Evolutionary conservation across 2,113 vertebrate genomes (phyloP), one percentile per base, ranked within the genome.

Genomic region (Pyrgilauda ruficollis): DNA sequence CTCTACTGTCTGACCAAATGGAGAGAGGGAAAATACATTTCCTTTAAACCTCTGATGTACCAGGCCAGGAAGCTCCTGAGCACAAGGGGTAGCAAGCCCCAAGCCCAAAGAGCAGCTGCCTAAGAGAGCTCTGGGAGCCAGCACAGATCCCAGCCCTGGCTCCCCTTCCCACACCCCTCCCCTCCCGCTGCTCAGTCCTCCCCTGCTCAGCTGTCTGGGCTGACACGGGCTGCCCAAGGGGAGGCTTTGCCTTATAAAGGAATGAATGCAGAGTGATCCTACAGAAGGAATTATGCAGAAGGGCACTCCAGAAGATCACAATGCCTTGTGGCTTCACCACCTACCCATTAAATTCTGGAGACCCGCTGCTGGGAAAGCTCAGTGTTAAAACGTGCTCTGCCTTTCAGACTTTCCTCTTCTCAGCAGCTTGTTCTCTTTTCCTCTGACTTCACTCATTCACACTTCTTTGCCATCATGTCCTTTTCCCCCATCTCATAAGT

Each of bases 311-410:
- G 55, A 68, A 50, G 23, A 76, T 46, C 46, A 53, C 39, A 55
- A 23, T 31, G 49, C 28, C 46, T 53, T 46, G 39, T 15, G 23
- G 81, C 39, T 94, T 84, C 58, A 70, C 33, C 55, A 70, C 33
- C 56, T 27, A 49, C 23, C 41, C 47, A 23, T 52, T 55, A 56
- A 67, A 64, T 41, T 50, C 61, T 6, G 3, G 52, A 74, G 27
- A 84, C 13, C 26, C 52, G 16, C 26, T 84, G 35, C 62, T 79
- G n/a, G 35, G 41, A 50, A 79, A 72, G 9, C 10, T 63, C 47
- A 76, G 35, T 0, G 0, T 72, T 53, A 49, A 1, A 56, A 41
- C 0, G 1, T 30, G 33, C 49, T 50, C 58, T 0, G 4, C 31
- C 3, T 4, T 19, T 61, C 35, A 85, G 52, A 7, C 5, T 44